Evolutionary conservation across 2,113 vertebrate species (phyloP).

Genomic region (Neodon shergylaensis): DNA sequence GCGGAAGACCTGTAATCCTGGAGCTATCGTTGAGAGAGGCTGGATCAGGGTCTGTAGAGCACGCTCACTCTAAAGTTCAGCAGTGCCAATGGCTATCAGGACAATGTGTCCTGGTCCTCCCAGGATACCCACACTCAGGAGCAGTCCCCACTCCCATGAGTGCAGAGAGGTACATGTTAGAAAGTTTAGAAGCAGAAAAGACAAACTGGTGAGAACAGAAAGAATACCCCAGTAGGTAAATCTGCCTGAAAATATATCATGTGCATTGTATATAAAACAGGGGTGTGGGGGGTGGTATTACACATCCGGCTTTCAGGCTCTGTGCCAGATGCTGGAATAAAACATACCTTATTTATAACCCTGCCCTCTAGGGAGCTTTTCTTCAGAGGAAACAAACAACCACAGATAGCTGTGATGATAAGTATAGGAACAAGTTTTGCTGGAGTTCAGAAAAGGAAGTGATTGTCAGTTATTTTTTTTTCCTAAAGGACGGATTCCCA

Average conservation of each 20-base stretch:
- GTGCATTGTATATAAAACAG: accelerated
- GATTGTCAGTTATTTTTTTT: neutral
- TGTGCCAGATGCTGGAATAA: neutral
- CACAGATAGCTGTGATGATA: neutral
- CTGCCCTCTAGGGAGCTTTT: neutral
- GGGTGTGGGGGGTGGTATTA: too few species aligned
- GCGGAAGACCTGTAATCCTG: neutral
- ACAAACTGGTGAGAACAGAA: neutral
- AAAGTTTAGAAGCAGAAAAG: neutral
- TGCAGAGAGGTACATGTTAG: neutral
- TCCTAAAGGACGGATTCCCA: neutral
- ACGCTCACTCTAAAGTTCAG: neutral
- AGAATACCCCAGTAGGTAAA: neutral
- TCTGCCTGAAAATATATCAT: neutral
- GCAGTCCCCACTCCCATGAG: neutral
- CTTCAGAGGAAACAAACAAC: neutral
- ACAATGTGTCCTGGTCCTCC: neutral
- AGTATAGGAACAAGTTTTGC: neutral
- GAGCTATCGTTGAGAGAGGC: neutral
- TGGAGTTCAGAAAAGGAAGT: neutral
- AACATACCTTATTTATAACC: neutral
- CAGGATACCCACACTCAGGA: neutral
- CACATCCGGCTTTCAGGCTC: too few species aligned
- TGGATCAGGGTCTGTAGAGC: neutral
- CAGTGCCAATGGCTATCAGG: neutral